Conservation (phyloP, 1,140 invertebrate species). For the Aplysia californica region DNA sequence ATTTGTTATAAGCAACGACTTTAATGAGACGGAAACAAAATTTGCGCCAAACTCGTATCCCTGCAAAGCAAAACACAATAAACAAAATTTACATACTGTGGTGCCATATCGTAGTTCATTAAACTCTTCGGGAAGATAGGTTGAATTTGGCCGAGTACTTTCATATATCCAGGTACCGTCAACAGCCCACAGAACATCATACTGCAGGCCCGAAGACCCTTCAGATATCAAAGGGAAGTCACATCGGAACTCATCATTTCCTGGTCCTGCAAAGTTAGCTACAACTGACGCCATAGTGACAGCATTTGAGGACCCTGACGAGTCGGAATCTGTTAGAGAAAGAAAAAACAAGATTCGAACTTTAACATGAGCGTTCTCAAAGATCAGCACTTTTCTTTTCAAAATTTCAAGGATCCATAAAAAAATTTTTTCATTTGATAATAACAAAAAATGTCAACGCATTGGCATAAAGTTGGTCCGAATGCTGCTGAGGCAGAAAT, state of each 20-base stretch:
- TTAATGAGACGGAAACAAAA: too few species aligned
- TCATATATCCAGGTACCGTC: conserved; percentile 37
- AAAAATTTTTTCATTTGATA: not conserved
- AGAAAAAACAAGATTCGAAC: not conserved
- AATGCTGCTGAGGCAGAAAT: too few species aligned
- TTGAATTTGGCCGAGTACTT: conserved; percentile 1
- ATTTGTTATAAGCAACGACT: too few species aligned
- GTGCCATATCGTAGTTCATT: conserved; percentile 26
- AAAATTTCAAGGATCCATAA: not conserved
- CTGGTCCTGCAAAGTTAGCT: conserved; percentile 35
- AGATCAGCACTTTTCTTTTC: not conserved
- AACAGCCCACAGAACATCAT: conserved; percentile 43
- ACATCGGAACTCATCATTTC: conserved; percentile 41
- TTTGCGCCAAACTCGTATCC: too few species aligned
- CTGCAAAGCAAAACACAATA: too few species aligned
- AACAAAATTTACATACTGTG: too few species aligned
- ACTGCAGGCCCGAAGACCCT: conserved; percentile 1
- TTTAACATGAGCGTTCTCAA: not conserved
- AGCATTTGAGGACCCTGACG: not conserved
- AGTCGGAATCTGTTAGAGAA: conserved; percentile 13
- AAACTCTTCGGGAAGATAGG: conserved; percentile 21
- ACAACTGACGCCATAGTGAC: conserved; percentile 13
- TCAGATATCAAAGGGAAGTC: conserved; percentile 14
- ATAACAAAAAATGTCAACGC: not conserved
- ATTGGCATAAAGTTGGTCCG: not conserved